Percentiles rank a stretch among this genome's conserved stretches.
These are phyloP conservation scores for Bubo blakistoni DNA, from an alignment of 2,113 vertebrate species.

Conservation along the genomic window DNA sequence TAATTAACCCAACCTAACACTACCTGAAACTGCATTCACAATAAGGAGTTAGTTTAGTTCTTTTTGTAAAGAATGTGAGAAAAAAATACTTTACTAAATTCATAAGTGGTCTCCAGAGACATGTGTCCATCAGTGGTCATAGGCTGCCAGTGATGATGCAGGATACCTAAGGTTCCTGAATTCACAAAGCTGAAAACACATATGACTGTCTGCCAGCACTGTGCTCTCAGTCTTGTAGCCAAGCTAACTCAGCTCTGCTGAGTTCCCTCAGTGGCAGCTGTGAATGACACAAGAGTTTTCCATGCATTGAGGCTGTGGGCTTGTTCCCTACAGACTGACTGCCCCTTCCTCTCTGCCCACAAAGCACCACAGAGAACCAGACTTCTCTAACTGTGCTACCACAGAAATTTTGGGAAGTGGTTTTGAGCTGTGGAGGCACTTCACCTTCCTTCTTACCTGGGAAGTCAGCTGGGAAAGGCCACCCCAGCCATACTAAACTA, in stretches of 20 bases:
- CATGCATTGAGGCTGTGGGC: neutral
- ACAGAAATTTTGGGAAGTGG: neutral
- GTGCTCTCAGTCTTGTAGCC: neutral
- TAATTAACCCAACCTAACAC: neutral
- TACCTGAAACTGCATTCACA: neutral
- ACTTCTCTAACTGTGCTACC: neutral
- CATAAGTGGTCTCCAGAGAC: neutral
- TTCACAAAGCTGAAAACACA: neutral
- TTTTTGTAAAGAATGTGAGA: neutral
- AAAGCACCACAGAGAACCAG: neutral
- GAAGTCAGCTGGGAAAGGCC: neutral
- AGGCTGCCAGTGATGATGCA: neutral
- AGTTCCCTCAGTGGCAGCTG: neutral
- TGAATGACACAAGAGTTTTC: neutral
- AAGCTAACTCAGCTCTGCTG: neutral
- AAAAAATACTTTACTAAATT: neutral
- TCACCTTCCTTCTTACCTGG: neutral
- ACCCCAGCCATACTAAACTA: neutral
- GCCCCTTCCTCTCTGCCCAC: neutral
- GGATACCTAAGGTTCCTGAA: neutral
- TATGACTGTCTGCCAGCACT: neutral
- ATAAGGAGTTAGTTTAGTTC: neutral
- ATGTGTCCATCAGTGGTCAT: fast-evolving
- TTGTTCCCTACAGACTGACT: neutral
- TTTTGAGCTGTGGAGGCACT: neutral